Base-by-base conservation (phyloP, 2,888 invertebrate species). In the Drosophila demipolita region DNA sequence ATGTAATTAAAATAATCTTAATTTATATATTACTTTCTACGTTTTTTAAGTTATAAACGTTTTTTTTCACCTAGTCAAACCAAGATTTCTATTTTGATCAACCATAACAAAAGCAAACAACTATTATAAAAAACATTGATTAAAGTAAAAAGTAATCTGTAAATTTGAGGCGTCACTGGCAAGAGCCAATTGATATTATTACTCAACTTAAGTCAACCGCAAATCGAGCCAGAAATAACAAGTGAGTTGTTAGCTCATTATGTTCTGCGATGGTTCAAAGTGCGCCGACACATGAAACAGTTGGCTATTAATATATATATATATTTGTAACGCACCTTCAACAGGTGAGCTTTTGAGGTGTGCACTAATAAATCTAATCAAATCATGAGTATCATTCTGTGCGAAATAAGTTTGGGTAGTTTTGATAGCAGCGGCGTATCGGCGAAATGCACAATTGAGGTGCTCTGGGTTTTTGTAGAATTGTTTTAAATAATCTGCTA, bases 221-320 rank as follows among this genome's bases (percentile, higher is more conserved):
- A 74, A 76, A 68, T 42, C 26, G 48, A 65, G 54, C 45, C 54
- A 45, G n/a, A 12, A 3, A 35, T 40, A 33, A 33, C 9, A 72
- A 32, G 17, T 35, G 26, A 20, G 17, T 36, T 17, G 65, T 49
- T 20, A 26, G 11, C 49, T 66, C 60, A 66, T 78, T 75, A 78
- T 80, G 79, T 74, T 68, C 62, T 12, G 32, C 23, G 59, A 42
- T 36, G 77, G 81, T 73, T 73, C 82, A 83, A 83, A 86, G 83
- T 76, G 42, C 78, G 49, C 50, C 58, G 36, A n/a, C 32, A 60
- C 52, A 73, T 83, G 83, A 83, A 73, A 66, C 73, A 78, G 49
- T 8, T 15, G 0, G 49, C 72, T 83, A 86, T 83, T 83, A n/a
- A n/a, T n/a, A n/a, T 86, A 55, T 72, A 81, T 53, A 17, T 32